Base-by-base conservation (phyloP, 2,797 vertebrate genomes). In the Pseudochaenichthys georgianus region DNA sequence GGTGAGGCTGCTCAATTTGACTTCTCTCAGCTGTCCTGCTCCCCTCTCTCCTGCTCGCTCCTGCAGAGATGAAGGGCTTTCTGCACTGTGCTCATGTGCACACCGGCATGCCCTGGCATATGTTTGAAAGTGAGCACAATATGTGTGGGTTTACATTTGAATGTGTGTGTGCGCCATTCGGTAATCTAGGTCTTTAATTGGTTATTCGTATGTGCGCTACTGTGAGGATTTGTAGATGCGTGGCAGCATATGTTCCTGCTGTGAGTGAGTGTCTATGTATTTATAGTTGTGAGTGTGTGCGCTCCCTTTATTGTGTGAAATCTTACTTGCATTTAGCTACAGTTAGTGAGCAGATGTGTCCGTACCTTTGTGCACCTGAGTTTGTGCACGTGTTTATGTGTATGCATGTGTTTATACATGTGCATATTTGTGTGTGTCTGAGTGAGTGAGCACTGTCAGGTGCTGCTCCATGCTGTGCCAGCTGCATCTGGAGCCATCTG, bases 401-500 rank as follows among this genome's bases (percentile, higher is more conserved):
- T 78, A 69, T 78, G 73, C 75, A 73, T 73, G 85, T 77, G 79
- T 84, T 81, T 88, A 71, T 83, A 75, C 84, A 34, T 75, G 81
- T 86, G 81, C 79, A 57, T 75, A 42, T 77, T 15, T 74, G 59
- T 84, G 78, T 78, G 86, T 78, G 90, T 80, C 70, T 86, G 85
- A 81, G 86, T 90, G 89, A 92, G 88, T 77, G 90, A 88, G 88
- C 65, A 68, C 91, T 92, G 92, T 94, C 93, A 95, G 93, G 92
- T 94, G 93, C 87, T 90, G 87, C 86, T 90, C 87, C 88, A 85
- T 84, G 88, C 90, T 92, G 91, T 88, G 93, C 93, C 92, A 94
- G 93, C 88, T 94, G 91, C 91, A 93, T 92, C 92, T 93, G 92
- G 92, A 95, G 92, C 92, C 94, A 95, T 94, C 94, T 95, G 94